Conservation (phyloP, 1,140 invertebrate species). For the Bactericera cockerelli region DNA sequence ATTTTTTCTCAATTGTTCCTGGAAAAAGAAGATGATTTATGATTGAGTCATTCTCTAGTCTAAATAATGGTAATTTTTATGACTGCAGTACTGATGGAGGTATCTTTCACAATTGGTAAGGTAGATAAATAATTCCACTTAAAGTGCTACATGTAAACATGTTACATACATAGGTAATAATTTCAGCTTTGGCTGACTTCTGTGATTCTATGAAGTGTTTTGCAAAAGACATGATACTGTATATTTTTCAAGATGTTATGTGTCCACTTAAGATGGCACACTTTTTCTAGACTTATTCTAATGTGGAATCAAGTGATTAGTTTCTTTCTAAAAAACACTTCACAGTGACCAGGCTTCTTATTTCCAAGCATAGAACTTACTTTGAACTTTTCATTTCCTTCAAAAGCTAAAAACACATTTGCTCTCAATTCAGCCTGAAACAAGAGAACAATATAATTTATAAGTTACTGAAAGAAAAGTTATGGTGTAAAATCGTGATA, state of each 20-base stretch:
- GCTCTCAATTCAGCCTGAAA: constrained; percentile 53
- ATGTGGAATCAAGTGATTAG: background rate
- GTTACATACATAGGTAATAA: too few relatives aligned
- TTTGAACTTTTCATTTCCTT: constrained; percentile 47
- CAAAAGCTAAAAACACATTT: constrained; percentile 53
- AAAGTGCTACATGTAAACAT: too few relatives aligned
- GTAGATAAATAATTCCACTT: too few relatives aligned
- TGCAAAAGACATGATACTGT: background rate
- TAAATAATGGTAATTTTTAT: too few relatives aligned
- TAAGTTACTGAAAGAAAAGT: constrained; percentile 14
- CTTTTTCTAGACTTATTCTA: background rate
- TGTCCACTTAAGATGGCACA: background rate
- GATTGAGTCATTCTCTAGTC: too few relatives aligned
- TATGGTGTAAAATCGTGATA: too few relatives aligned
- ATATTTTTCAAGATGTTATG: background rate
- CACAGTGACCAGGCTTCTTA: constrained; percentile 11
- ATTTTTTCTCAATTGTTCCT: constrained; percentile 45
- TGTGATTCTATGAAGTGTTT: background rate
- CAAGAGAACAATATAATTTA: constrained; percentile 14
- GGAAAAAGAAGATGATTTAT: constrained; percentile 28
- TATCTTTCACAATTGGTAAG: too few relatives aligned
- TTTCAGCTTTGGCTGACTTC: background rate
- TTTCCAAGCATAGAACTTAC: constrained; percentile 29
- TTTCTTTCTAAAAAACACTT: constrained; percentile 17
- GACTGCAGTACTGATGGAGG: too few relatives aligned